These are phyloP conservation scores for Macrochelys suwanniensis DNA, from an alignment of 2,797 vertebrate genomes.

Conservation along the genomic window DNA sequence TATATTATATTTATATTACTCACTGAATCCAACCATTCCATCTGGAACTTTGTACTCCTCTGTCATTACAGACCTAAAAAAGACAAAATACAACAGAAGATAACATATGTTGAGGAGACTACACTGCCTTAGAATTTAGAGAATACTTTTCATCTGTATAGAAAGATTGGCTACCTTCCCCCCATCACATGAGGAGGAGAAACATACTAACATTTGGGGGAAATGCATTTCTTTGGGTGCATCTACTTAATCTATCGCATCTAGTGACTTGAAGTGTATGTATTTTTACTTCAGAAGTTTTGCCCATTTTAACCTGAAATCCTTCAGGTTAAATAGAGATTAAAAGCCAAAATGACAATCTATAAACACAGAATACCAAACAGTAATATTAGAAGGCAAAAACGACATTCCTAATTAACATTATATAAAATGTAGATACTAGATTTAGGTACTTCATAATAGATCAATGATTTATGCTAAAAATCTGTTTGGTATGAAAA, in stretches of 20 bases:
- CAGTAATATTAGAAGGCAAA: neutral
- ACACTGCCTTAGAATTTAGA: neutral
- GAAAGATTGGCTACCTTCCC: neutral
- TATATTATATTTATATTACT: slow-evolving; percentile 79
- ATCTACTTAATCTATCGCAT: neutral
- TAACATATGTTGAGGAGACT: neutral
- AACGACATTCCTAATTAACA: neutral
- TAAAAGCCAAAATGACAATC: neutral
- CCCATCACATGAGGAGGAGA: neutral
- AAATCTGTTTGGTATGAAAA: neutral
- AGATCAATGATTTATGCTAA: too few species aligned
- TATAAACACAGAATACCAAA: neutral
- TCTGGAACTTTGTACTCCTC: slow-evolving; percentile 99
- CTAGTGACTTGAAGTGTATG: neutral
- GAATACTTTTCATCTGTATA: neutral
- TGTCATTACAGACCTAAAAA: slow-evolving; percentile 89
- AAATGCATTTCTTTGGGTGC: neutral
- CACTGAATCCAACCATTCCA: slow-evolving; percentile 99
- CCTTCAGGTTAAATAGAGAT: neutral
- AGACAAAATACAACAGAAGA: slow-evolving; percentile 35
- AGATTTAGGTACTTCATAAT: too few species aligned
- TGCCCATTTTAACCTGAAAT: neutral
- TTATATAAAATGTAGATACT: too few species aligned
- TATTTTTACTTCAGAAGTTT: neutral
- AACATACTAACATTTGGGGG: neutral